Conservation (phyloP, 2,113 vertebrate species). For the Pogona vitticeps region DNA sequence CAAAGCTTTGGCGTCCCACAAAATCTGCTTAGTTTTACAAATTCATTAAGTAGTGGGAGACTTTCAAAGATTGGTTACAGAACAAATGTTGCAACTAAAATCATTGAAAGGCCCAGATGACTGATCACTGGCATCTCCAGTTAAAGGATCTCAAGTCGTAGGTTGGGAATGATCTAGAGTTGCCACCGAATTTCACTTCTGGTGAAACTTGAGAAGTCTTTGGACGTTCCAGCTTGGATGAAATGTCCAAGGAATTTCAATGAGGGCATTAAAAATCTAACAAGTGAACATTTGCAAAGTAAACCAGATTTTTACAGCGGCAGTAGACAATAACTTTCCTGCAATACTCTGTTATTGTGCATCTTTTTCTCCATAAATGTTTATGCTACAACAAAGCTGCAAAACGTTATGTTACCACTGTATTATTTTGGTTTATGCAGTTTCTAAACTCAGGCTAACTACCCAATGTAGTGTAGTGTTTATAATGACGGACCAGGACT, state of each 20-base stretch:
- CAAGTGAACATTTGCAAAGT: neutral
- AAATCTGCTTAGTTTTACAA: neutral
- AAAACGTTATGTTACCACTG: neutral
- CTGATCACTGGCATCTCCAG: neutral
- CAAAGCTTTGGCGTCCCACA: neutral
- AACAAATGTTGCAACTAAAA: neutral
- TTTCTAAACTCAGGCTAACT: too few relatives aligned
- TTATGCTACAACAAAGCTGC: neutral
- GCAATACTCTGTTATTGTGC: too few relatives aligned
- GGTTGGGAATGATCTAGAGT: neutral
- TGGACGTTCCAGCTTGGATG: neutral
- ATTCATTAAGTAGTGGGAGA: neutral
- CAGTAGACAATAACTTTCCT: neutral
- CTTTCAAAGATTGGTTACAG: neutral
- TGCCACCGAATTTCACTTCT: neutral
- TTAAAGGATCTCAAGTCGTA: conserved; percentile 1
- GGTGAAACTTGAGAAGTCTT: neutral
- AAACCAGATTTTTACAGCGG: neutral
- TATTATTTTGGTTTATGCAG: too few relatives aligned
- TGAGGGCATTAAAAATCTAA: conserved; percentile 1
- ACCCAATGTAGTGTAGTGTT: too few relatives aligned
- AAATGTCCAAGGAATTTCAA: conserved; percentile 8
- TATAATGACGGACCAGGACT: too few relatives aligned
- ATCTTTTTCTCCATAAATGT: neutral
- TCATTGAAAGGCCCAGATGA: neutral